A percentile compares a stretch with the other conserved stretches of the same genome.
These are phyloP conservation scores for Lysiphlebus fabarum DNA, from an alignment of 1,140 invertebrate species.

Conservation along the genomic window DNA sequence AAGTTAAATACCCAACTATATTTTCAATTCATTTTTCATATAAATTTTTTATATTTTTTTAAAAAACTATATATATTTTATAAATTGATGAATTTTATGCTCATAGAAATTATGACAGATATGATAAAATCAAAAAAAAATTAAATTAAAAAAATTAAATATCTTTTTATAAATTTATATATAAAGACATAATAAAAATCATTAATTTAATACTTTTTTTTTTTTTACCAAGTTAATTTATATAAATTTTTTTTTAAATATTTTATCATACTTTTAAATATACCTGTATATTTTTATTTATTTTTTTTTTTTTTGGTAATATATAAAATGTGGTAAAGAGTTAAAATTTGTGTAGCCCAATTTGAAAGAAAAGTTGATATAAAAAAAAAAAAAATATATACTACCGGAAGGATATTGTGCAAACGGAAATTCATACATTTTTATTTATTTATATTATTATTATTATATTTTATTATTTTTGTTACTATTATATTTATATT, in stretches of 20 bases:
- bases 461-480: constrained; percentile 34
- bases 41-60: too few relatives aligned
- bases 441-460: constrained; percentile 12
- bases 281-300: neutral
- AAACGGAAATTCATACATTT: constrained; percentile 45
- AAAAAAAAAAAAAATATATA: neutral
- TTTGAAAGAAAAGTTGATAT: neutral
- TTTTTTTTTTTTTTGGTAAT: neutral
- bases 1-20: too few relatives aligned
- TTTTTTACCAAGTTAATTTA: too few relatives aligned
- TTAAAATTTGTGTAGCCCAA: neutral
- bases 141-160: too few relatives aligned
- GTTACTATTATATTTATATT: constrained; percentile 24
- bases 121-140: constrained; percentile 31
- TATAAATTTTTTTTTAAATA: too few relatives aligned
- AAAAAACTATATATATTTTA: too few relatives aligned
- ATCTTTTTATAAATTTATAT: too few relatives aligned
- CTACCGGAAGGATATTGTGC: constrained; percentile 51
- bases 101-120: constrained; percentile 6
- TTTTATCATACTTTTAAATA: neutral
- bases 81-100: constrained; percentile 5
- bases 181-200: too few relatives aligned
- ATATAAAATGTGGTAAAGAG: neutral
- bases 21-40: neutral
- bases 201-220: too few relatives aligned